Base-by-base conservation (phyloP, 2,888 invertebrate genomes). In the Scelioninae gen. 1 region DNA sequence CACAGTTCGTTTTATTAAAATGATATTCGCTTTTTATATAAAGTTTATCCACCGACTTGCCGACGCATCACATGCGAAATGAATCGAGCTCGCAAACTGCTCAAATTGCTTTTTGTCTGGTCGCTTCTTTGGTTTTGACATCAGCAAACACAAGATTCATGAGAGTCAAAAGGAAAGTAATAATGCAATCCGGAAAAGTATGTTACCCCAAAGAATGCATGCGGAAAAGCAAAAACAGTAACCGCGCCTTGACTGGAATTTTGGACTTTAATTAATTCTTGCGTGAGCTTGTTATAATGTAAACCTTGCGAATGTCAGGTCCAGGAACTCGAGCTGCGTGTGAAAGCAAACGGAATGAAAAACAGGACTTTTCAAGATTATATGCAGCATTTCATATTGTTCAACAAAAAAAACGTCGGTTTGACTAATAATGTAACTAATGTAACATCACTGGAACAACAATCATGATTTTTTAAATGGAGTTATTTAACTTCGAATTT, bases 1-100 rank as follows among this genome's bases (percentile, higher is more conserved):
- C 76, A 38, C 66, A 71, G 72, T 76, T 71, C 72, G 55, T 72
- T 66, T 72, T 72, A 82, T 72, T 77, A 76, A 76, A 81, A 58
- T 15, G 75, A 69, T 81, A 69, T 49, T 65, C 75, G 49, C 65
- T 71, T 82, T 82, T 82, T 71, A 63, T 55, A 29, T 6, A 65
- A 66, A 53, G 45, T 68, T 68, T 68, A 72, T 74, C 68, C 47
- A 60, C 45, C 49, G 75, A 71, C 55, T 74, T 38, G 69, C 75
- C 60, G 63, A 75, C 65, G 47, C 69, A 69, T 75, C 69, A 53
- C 58, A 58, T 47, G 66, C 72, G 74, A 74, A 74, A 66, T 74
- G 66, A 80, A 66, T 77, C 62, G 53, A 16, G 8, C 62, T 62
- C 51, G 34, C 65, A 32, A 58, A 66, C 75, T 58, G 58, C 75